These are phyloP conservation scores for Portunus trituberculatus DNA, from an alignment of 1,140 invertebrate species.

Conservation along the genomic window DNA sequence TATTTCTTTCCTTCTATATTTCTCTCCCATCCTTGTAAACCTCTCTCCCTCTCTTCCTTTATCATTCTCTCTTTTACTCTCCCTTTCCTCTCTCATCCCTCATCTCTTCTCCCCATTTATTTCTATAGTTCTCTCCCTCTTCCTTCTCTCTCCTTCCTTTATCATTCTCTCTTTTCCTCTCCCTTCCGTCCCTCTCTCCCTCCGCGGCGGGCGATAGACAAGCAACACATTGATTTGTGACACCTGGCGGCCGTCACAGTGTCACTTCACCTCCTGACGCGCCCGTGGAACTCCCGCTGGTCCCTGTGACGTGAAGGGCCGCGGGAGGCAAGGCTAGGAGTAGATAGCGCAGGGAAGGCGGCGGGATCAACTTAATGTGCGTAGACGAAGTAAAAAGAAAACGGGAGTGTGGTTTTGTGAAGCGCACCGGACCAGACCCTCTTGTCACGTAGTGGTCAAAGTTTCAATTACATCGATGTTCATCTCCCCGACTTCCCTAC, in stretches of 20 bases:
- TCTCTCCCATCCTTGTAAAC: neutral
- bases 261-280: slow-evolving; percentile 42
- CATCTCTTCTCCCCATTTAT: neutral
- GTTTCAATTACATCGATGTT: slow-evolving; percentile 71
- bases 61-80: neutral
- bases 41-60: neutral
- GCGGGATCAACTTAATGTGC: neutral
- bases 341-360: neutral
- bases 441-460: slow-evolving; percentile 65
- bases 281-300: neutral
- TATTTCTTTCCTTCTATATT: no score
- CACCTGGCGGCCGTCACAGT: slow-evolving; percentile 61
- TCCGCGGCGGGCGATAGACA: slow-evolving; percentile 40
- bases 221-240: slow-evolving; percentile 71
- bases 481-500: slow-evolving; percentile 50
- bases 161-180: slow-evolving; percentile 27
- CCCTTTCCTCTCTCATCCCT: neutral
- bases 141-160: neutral
- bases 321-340: neutral
- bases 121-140: neutral
- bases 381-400: slow-evolving; percentile 56
- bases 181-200: neutral
- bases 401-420: slow-evolving; percentile 40
- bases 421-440: slow-evolving; percentile 45
- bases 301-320: no score